Base-by-base conservation (phyloP, 2,888 invertebrate species). In the Smittia aterrima region DNA sequence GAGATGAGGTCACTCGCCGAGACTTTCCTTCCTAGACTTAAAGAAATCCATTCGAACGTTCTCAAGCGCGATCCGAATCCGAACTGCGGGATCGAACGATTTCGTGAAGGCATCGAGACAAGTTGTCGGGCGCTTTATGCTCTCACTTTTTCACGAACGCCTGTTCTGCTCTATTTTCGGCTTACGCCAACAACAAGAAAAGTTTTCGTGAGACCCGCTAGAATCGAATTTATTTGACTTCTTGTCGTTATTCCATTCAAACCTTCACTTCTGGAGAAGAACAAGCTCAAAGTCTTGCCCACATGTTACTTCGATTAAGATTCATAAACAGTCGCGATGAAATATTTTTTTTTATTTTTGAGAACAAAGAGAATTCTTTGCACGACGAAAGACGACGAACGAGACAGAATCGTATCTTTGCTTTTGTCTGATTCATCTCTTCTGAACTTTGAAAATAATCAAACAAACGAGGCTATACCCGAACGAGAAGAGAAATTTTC, bases 61-160 rank as follows among this genome's bases (percentile, higher is more conserved):
- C 72, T 72, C 62, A 72, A n/a, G n/a, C 72, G 72, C 72, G 72
- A 72, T 72, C 54, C 72, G 58, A 72, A 62, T 54, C 32, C 62
- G 40, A 72, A 72, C 72, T 72, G 72, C 20, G 58, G 38, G 22
- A 25, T 58, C 2, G 32, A 40, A 27, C 27, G 16, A 64, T 6
- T 18, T 27, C 18, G 18, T 58, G 4, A 6, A 41, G 70, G n/a
- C 32, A 27, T 70, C 38, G 62, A 72, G 72, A 72, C 72, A 62
- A 62, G 22, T 40, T 72, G 72, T 72, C 72, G 72, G 62, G 72
- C 16, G 38, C 25, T 62, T 54, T 18, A 16, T 70, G 53, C 72
- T 72, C 72, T 24, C 38, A 18, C 25, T 40, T 38, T 72, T 72
- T 72, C 72, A 62, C 72, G 72, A 72, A 71, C 70, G 47, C 53